Conservation (phyloP, 2,888 invertebrate genomes). For the Cerceris ruficornis region DNA sequence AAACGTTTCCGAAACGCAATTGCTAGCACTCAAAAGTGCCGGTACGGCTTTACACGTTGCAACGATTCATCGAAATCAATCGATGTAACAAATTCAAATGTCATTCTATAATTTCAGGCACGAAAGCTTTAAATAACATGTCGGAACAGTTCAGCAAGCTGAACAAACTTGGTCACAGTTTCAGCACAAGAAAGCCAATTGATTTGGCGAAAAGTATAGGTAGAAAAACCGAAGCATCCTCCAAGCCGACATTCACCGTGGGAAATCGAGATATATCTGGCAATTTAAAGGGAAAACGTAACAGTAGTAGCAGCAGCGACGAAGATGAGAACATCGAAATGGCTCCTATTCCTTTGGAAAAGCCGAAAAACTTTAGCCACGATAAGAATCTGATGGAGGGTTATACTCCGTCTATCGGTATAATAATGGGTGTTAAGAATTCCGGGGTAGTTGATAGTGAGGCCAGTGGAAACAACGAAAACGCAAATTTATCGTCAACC, state of each 20-base stretch:
- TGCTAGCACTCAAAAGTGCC: constrained; percentile 89
- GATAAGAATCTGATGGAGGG: constrained; percentile 81
- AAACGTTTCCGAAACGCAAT: constrained; percentile 95
- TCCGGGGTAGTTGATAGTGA: constrained; percentile 59
- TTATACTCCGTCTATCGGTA: constrained; percentile 87
- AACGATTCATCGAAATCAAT: too few relatives aligned
- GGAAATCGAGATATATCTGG: constrained; percentile 78
- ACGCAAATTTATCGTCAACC: constrained; percentile 9
- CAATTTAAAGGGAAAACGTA: constrained; percentile 80
- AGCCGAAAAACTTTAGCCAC: constrained; percentile 66
- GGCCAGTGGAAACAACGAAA: constrained; percentile 16
- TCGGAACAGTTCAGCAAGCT: constrained; percentile 93
- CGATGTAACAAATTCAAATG: background rate
- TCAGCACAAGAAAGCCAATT: constrained; percentile 82
- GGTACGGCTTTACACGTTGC: constrained; percentile 81
- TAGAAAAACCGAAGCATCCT: constrained; percentile 56
- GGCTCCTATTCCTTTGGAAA: constrained; percentile 67
- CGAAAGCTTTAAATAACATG: constrained; percentile 93
- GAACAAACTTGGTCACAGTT: constrained; percentile 87
- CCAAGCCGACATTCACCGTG: constrained; percentile 76
- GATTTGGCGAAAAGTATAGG: constrained; percentile 67
- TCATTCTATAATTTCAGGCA: constrained; percentile 83
- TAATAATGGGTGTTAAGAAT: constrained; percentile 83
- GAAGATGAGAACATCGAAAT: constrained; percentile 84
- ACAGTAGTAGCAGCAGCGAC: constrained; percentile 83